A percentile compares a stretch with the other conserved stretches of the same genome.
These are phyloP conservation scores for Rotaria socialis DNA, from an alignment of 2,888 invertebrate species.

Conservation along the genomic window DNA sequence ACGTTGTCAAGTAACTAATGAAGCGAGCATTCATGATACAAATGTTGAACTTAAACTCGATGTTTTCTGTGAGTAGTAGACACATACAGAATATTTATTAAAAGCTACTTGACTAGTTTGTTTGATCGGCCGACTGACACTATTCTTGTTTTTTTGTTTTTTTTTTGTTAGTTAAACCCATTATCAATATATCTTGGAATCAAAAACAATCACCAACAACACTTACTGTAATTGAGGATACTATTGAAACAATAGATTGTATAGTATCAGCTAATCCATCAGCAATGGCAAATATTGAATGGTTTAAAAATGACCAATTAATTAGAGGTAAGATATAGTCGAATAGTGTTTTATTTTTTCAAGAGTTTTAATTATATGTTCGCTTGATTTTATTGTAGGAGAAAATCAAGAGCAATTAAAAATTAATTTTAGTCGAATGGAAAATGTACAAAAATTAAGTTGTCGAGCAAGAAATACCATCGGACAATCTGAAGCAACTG, in stretches of 20 bases:
- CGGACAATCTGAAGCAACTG: background rate
- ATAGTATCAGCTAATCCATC: constrained; percentile 8
- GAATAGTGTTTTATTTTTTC: too few species aligned
- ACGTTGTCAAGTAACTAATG: constrained; percentile 36
- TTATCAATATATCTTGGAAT: constrained; percentile 34
- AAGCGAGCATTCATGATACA: constrained; percentile 33
- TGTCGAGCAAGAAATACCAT: constrained; percentile 3
- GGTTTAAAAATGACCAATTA: constrained; percentile 36
- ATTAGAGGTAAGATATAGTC: background rate
- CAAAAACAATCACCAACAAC: background rate
- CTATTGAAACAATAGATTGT: constrained; percentile 9
- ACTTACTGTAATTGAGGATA: constrained; percentile 5
- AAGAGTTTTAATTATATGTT: too few species aligned
- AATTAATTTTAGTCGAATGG: background rate
- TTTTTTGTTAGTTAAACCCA: constrained; percentile 2
- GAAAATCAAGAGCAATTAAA: constrained; percentile 30
- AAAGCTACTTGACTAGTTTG: constrained; percentile 16
- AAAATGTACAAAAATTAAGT: background rate
- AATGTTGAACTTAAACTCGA: constrained; percentile 35
- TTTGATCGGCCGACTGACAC: background rate
- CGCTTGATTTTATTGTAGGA: background rate
- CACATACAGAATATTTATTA: constrained; percentile 14
- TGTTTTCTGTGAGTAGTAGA: constrained; percentile 13
- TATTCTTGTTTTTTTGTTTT: background rate
- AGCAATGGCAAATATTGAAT: background rate